A percentile compares a stretch with the other conserved stretches of the same genome.
These are phyloP conservation scores for Hystrix cristata DNA, from an alignment of 2,113 vertebrate genomes.

Conservation along the genomic window DNA sequence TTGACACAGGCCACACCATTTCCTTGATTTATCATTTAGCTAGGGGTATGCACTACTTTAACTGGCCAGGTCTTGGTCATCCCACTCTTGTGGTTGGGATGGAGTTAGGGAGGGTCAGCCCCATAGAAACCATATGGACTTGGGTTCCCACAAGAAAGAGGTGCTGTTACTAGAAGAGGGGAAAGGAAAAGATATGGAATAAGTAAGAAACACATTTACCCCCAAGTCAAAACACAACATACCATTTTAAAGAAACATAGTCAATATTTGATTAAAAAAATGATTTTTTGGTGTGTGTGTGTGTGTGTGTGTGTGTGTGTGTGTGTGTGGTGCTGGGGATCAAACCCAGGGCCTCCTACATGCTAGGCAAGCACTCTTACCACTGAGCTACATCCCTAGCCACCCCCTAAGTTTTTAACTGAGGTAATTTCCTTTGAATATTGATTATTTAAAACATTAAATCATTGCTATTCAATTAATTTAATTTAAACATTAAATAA, in stretches of 20 bases:
- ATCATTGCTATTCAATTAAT: too few relatives aligned
- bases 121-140: not conserved
- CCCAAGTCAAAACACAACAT: not conserved
- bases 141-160: not conserved
- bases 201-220: not conserved
- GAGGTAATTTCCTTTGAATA: not conserved
- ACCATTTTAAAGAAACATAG: slow-evolving; percentile 16
- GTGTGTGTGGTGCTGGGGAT: not conserved
- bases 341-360: not conserved
- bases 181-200: not conserved
- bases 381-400: not conserved
- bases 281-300: not conserved
- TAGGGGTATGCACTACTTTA: not conserved
- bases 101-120: not conserved
- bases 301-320: not conserved
- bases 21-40: not conserved
- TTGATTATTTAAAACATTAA: not conserved
- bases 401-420: not conserved
- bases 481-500: too few relatives aligned
- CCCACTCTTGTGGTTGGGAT: not conserved
- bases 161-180: not conserved
- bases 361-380: not conserved
- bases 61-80: not conserved
- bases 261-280: slow-evolving; percentile 14
- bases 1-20: not conserved